Evolutionary conservation across 2,113 vertebrate species (phyloP).

Genomic region (Cnemophilus loriae): DNA sequence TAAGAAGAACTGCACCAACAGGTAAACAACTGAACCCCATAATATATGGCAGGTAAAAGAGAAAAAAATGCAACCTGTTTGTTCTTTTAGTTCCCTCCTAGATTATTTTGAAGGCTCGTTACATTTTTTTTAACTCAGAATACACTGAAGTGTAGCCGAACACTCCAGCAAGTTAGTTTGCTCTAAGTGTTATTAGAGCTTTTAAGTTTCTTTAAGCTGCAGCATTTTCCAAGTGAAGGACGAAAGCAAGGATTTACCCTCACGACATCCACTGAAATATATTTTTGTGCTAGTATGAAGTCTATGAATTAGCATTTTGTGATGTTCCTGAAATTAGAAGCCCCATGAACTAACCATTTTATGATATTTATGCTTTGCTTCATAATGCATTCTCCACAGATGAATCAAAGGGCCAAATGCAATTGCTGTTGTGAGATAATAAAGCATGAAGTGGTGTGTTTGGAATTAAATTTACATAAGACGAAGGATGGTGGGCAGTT

Average conservation of each 20-base stretch:
- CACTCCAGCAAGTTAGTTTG: background rate
- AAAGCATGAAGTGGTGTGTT: slow-evolving; percentile 73
- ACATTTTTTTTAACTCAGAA: background rate
- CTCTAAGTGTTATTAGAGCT: slow-evolving; percentile 48
- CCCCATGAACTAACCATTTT: slow-evolving; percentile 77
- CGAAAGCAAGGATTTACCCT: slow-evolving; percentile 46
- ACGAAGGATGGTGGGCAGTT: slow-evolving; percentile 68
- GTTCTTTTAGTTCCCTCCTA: background rate
- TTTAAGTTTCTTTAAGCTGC: slow-evolving; percentile 65
- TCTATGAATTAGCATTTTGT: slow-evolving; percentile 72
- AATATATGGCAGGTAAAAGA: background rate
- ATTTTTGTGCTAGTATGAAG: slow-evolving; percentile 62
- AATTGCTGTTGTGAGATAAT: slow-evolving; percentile 74
- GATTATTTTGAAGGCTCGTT: background rate
- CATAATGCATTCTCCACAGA: slow-evolving; percentile 79
- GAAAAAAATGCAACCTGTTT: background rate
- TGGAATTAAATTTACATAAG: slow-evolving; percentile 77
- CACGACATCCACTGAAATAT: slow-evolving; percentile 41
- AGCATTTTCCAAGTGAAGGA: slow-evolving; percentile 53
- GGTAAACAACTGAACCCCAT: background rate
- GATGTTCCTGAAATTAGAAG: slow-evolving; percentile 76
- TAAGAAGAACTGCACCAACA: background rate
- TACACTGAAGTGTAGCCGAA: background rate
- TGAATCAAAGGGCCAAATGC: slow-evolving; percentile 76
- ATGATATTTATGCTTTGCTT: slow-evolving; percentile 76